phyloP scores from a whole-genome alignment of 2,888 invertebrate genomes.

The Caenorhabditis wallacei region DNA sequence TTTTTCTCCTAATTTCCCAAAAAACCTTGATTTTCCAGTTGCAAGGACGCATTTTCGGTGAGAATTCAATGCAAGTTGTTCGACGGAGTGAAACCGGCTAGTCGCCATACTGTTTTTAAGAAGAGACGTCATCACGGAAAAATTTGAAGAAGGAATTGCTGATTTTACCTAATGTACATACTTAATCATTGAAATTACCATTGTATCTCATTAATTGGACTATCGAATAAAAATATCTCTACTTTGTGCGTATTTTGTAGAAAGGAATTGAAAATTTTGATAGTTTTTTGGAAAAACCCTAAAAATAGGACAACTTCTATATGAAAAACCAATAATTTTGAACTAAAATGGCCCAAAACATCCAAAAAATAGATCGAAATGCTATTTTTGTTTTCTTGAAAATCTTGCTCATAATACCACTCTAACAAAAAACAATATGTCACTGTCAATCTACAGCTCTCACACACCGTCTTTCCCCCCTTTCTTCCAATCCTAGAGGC shows the following conservation, averaged over 20 bases:
- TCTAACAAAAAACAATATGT: no score
- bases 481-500: no score
- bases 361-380: no score
- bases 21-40: constrained; percentile 30
- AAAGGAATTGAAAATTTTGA: no score
- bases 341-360: no score
- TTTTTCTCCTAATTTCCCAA: neutral
- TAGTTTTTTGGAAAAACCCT: no score
- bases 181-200: neutral
- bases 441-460: no score
- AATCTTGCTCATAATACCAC: no score
- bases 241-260: no score
- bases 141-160: neutral
- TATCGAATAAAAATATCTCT: neutral
- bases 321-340: no score
- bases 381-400: no score
- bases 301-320: no score
- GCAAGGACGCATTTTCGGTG: constrained; percentile 47
- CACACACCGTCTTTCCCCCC: neutral
- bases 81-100: constrained; percentile 45
- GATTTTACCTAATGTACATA: neutral
- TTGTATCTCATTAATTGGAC: neutral
- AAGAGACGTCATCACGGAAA: constrained; percentile 55
- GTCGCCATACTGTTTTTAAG: constrained; percentile 41
- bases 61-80: constrained; percentile 43